Evolutionary conservation across 30 jellyfish, hydroid and myxozoan genomes (phyloP), one percentile per base, ranked within the genome.

Genomic region (Turritopsis dohrnii): DNA sequence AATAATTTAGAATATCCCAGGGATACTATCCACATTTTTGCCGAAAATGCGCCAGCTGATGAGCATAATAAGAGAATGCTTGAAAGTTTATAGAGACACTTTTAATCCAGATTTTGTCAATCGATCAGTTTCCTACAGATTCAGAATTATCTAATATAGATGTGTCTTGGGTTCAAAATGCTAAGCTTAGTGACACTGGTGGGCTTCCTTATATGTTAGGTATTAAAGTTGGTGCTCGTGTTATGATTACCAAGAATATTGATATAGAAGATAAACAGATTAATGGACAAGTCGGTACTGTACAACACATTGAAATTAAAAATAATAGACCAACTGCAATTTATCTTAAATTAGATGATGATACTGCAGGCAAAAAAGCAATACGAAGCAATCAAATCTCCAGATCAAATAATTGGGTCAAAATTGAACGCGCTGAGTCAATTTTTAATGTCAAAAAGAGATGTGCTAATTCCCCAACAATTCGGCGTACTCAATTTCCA

Each of bases 281-380:
- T 4, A 72, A 75, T 84, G 90, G 87, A 16, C 90, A 82, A 71
- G 26, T 82, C 18, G 89, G 89, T 21, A 65, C 84, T 27, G 52
- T 82, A 18, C 3, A 28, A 3, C 24, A 29, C n/a, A 9, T 66
- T 66, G 18, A 22, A 5, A 18, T 9, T 25, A 7, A 28, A 18
- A 82, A 65, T 31, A 54, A 22, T 1, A 29, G 19, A 65, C 28
- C 65, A 7, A 25, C 54, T 25, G 26, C 16, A 29, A 82, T 82
- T n/a, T 82, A 82, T 69, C 29, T 82, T 4, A 27, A 52, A 23
- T 66, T 82, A 60, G 89, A 82, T 52, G 89, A 82, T 31, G n/a
- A n/a, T n/a, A n/a, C n/a, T 8, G 89, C 89, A 19, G 85, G 86
- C n/a, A 17, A 26, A 9, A 82, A 28, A 17, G 7, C 72, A 1